phyloP scores from a whole-genome alignment of 2,888 invertebrate genomes.

The Atrina japonica region DNA sequence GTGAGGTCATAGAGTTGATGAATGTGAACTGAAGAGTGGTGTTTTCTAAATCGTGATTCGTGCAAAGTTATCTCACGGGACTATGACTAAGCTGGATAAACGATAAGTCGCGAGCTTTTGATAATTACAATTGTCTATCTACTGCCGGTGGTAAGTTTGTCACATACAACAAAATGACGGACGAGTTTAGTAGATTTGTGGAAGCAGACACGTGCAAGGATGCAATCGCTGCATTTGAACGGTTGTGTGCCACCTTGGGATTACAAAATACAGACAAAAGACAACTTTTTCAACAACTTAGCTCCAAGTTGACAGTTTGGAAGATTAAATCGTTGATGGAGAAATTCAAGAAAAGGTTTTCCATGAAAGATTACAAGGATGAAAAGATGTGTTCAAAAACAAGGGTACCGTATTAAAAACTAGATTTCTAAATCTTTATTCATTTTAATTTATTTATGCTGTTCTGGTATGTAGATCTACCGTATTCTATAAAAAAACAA shows the following conservation, averaged over 20 bases:
- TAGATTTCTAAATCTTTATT: not conserved
- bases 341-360: not conserved
- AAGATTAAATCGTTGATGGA: slow-evolving; percentile 10
- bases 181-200: not conserved
- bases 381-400: not conserved
- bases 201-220: slow-evolving; percentile 20
- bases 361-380: slow-evolving; percentile 4
- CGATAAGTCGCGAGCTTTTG: too few species aligned
- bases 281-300: slow-evolving; percentile 17
- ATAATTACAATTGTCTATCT: too few species aligned
- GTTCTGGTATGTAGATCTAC: too few species aligned
- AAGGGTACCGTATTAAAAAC: not conserved
- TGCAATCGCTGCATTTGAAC: slow-evolving; percentile 1
- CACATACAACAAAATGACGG: not conserved
- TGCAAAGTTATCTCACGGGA: too few species aligned
- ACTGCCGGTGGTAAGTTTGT: too few species aligned
- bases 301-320: not conserved
- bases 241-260: not conserved
- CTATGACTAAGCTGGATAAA: too few species aligned
- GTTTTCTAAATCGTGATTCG: too few species aligned
- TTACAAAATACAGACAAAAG: not conserved
- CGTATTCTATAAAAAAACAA: too few species aligned
- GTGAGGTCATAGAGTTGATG: too few species aligned
- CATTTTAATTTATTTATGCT: too few species aligned
- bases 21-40: too few species aligned